phyloP scores from a whole-genome alignment of 35 echinoderm and acorn worm species.

The Ophiothrix spiculata region DNA sequence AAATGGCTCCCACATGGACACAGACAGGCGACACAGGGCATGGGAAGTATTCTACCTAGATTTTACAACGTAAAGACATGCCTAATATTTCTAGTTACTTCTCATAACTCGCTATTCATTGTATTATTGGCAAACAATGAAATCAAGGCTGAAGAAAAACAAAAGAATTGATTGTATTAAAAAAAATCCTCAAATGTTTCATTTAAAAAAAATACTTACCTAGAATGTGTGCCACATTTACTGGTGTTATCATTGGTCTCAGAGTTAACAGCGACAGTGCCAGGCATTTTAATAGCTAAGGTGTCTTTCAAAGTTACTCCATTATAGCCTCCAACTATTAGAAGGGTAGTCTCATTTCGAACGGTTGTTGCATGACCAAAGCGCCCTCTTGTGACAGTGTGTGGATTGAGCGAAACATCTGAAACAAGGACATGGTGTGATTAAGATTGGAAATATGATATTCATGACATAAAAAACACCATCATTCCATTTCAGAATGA shows the following conservation, averaged over 20 bases:
- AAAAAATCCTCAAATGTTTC: background rate
- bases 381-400: constrained; percentile 49
- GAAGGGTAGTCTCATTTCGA: constrained; percentile 65
- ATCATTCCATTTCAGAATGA: no score
- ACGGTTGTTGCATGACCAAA: constrained; percentile 83
- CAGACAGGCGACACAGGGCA: no score
- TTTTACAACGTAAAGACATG: background rate
- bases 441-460: no score
- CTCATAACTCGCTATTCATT: no score
- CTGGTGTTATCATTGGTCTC: background rate
- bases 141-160: background rate
- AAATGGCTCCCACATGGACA: no score
- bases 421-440: no score
- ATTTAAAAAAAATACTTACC: background rate
- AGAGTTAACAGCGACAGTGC: constrained; percentile 58
- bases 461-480: no score
- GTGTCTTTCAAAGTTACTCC: constrained; percentile 46
- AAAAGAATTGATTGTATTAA: background rate
- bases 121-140: background rate
- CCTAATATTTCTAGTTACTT: no score
- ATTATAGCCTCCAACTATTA: constrained; percentile 75
- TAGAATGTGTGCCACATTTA: constrained; percentile 22
- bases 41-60: background rate
- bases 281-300: constrained; percentile 79
- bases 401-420: background rate